Base-by-base conservation (phyloP, 2,113 vertebrate species). In the Halichoeres trimaculatus region DNA sequence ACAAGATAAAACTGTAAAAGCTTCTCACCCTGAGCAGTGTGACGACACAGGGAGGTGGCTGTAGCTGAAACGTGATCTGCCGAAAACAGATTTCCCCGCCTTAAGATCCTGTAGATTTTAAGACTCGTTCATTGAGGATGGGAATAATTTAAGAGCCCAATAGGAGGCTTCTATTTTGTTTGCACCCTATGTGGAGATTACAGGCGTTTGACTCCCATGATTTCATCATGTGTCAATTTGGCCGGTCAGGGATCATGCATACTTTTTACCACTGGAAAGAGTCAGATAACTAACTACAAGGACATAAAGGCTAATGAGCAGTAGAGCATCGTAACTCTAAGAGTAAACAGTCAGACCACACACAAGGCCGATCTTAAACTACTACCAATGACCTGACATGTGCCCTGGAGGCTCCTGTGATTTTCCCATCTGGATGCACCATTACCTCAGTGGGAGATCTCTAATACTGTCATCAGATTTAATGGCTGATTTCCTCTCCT, bases 401-500 rank as follows among this genome's bases (percentile, higher is more conserved):
- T 77, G 70, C 54, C 57, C 58, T 10, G 24, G 26, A 64, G 45
- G 50, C 57, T 57, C 61, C 66, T 85, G 58, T 50, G 77, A 90
- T 79, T 79, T 81, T 52, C 36, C 64, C 73, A 52, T 70, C 41
- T 50, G 70, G 35, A 70, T n/a, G 26, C 14, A 6, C 41, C 35
- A 36, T 76, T 65, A 71, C 43, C 80, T 79, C 63, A 7, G 86
- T 10, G 36, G 85, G 83, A 69, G 79, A 68, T 56, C 75, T 68
- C 30, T 38, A 63, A 67, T 58, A 41, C 24, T 41, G n/a, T 74
- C 76, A 80, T 85, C 62, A 80, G 72, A 82, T 88, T 83, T 83
- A 86, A 83, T 60, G 62, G 64, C 68, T 81, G 78, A 82, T 77
- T 86, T 81, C 72, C 62, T 84, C 53, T 51, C 51, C 57, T 73